Percentiles rank a stretch among this genome's conserved stretches.
These are phyloP conservation scores for Nesometra sesokonis DNA, from an alignment of 35 echinoderm and acorn worm species.

Conservation along the genomic window DNA sequence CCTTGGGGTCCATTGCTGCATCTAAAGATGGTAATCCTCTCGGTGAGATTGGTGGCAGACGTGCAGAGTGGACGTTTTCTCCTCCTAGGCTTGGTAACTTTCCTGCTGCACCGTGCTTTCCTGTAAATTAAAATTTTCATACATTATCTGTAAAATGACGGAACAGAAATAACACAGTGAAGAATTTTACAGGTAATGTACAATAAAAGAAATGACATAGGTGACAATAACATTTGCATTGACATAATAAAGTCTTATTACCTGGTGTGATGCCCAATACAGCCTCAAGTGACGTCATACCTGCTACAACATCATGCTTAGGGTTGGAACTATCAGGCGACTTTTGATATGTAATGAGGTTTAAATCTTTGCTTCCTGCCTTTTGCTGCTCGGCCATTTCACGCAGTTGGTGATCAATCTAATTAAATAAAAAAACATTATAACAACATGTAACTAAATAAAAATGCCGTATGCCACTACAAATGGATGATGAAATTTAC, in stretches of 20 bases:
- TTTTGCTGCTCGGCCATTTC: slow-evolving; percentile 34
- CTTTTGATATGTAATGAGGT: too few species aligned
- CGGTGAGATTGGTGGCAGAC: neutral
- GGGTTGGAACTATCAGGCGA: too few species aligned
- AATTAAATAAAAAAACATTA: neutral
- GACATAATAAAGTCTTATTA: too few species aligned
- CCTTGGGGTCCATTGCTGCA: slow-evolving; percentile 19
- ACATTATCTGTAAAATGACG: too few species aligned
- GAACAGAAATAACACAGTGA: too few species aligned
- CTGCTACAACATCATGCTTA: neutral
- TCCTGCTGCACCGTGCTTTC: neutral
- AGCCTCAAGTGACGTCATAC: neutral
- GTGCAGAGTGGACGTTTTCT: too few species aligned
- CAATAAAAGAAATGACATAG: too few species aligned
- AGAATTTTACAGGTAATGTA: too few species aligned
- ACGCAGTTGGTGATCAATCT: slow-evolving; percentile 40
- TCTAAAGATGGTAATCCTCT: neutral
- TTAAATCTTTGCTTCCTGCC: neutral
- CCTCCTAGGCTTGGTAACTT: neutral
- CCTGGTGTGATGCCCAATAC: neutral
- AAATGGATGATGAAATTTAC: too few species aligned
- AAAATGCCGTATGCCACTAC: too few species aligned
- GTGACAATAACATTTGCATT: too few species aligned
- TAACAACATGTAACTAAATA: neutral
- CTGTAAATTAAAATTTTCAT: too few species aligned